These are phyloP conservation scores for Acanthopagrus latus DNA, from an alignment of 2,797 vertebrate species.

Conservation along the genomic window DNA sequence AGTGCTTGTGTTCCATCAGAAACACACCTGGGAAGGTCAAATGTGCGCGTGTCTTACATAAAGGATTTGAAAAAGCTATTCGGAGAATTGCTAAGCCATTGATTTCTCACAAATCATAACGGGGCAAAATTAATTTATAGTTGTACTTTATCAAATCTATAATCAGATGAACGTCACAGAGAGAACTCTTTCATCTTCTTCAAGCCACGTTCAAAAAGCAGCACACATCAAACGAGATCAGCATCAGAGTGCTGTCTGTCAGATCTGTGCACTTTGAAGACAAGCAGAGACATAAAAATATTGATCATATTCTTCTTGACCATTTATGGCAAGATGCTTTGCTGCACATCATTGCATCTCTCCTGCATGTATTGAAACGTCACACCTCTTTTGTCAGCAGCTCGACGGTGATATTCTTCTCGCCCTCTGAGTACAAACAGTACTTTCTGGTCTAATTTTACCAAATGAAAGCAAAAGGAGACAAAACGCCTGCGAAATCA, in stretches of 20 bases:
- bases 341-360: not conserved
- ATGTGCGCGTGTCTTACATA: not conserved
- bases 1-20: not conserved
- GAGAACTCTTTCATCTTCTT: constrained; percentile 30
- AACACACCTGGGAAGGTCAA: not conserved
- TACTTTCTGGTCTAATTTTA: not conserved
- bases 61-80: not conserved
- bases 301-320: not conserved
- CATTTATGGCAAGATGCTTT: not conserved
- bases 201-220: constrained; percentile 17
- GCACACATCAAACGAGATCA: constrained; percentile 12
- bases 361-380: not conserved
- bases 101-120: constrained; percentile 17
- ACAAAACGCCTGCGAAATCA: not conserved
- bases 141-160: constrained; percentile 27
- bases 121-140: constrained; percentile 24
- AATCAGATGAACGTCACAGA: constrained; percentile 26
- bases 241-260: constrained; percentile 22
- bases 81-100: not conserved
- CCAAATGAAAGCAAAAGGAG: not conserved
- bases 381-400: not conserved
- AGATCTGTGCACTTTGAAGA: constrained; percentile 21
- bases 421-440: not conserved
- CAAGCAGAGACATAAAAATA: constrained; percentile 12
- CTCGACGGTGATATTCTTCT: not conserved